phyloP scores from a whole-genome alignment of 2,113 vertebrate species.

The Onychostoma macrolepis region DNA sequence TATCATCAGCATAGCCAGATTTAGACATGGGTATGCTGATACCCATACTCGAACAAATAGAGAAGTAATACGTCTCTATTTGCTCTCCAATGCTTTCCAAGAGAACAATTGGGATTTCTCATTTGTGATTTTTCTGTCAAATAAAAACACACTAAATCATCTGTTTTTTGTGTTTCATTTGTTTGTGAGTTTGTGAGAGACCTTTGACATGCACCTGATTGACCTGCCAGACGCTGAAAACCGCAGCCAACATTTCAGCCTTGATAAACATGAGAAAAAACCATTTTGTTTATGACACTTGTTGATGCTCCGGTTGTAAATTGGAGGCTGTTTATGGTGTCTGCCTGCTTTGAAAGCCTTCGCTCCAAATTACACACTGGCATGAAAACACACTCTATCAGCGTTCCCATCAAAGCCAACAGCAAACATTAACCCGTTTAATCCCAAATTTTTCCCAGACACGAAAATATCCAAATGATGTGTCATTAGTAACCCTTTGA shows the following conservation, averaged over 20 bases:
- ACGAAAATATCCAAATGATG: too few species aligned
- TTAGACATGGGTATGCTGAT: too few species aligned
- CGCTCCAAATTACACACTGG: slow-evolving; percentile 45
- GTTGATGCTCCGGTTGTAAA: slow-evolving; percentile 28
- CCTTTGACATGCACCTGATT: not conserved
- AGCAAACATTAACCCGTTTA: too few species aligned
- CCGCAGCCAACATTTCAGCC: not conserved
- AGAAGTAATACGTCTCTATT: too few species aligned
- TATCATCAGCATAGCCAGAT: too few species aligned
- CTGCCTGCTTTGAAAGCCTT: slow-evolving; percentile 35
- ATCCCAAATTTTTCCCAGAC: too few species aligned
- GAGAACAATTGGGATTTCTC: not conserved
- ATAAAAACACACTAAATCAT: not conserved
- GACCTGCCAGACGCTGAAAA: not conserved
- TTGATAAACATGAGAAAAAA: slow-evolving; percentile 4
- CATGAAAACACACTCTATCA: slow-evolving; percentile 43
- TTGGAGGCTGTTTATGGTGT: slow-evolving; percentile 46
- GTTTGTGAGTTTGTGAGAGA: not conserved
- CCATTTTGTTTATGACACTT: slow-evolving; percentile 35
- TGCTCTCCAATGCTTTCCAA: too few species aligned
- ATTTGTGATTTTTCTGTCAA: not conserved
- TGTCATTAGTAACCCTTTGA: too few species aligned
- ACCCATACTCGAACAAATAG: too few species aligned
- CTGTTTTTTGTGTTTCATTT: not conserved
- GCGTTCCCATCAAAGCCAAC: slow-evolving; percentile 29